Base-by-base conservation (phyloP, 2,113 vertebrate genomes). In the Spea bombifrons region DNA sequence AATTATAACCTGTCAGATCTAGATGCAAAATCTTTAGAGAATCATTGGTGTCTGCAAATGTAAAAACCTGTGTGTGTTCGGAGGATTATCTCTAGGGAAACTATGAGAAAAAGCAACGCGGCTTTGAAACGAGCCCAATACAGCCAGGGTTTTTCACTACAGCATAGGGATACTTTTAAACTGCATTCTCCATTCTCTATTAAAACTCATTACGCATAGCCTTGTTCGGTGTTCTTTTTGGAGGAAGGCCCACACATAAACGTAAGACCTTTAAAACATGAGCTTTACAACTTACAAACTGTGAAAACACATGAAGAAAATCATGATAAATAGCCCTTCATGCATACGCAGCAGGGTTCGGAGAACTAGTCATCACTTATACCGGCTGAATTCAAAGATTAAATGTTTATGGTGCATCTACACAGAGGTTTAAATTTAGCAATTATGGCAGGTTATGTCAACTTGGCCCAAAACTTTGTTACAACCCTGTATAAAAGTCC, bases 1-100 rank as follows among this genome's bases (percentile, higher is more conserved):
- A 65, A 73, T 52, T 66, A 73, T 0, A 79, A 64, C 44, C 69
- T 44, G 57, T 67, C 44, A 79, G 53, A 82, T 64, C 77, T 73
- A 44, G 7, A 77, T 45, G n/a, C 12, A 50, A 59, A 73, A 30
- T 65, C 57, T 78, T 65, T 47, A 71, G 71, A 80, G 48, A 80
- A 68, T 68, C 71, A 47, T 8, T 64, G 49, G 59, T 67, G 59
- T 64, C 15, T 75, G 63, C 2, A 0, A 80, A 73, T 63, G 13
- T 48, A 83, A 81, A 81, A 64, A 73, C 5, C 15, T 49, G 2
- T 44, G 9, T 13, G 7, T 47, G 12, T 66, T 73, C 48, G 53
- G 53, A 57, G 50, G 10, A 15, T 12, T 71, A 17, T 68, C 52
- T 61, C 65, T 49, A n/a, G 65, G 69, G 17, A 72, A 7, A 46